Percentiles rank a stretch among this genome's conserved stretches.
These are phyloP conservation scores for Calyptomena viridis DNA, from an alignment of 2,113 vertebrate genomes.

Conservation along the genomic window DNA sequence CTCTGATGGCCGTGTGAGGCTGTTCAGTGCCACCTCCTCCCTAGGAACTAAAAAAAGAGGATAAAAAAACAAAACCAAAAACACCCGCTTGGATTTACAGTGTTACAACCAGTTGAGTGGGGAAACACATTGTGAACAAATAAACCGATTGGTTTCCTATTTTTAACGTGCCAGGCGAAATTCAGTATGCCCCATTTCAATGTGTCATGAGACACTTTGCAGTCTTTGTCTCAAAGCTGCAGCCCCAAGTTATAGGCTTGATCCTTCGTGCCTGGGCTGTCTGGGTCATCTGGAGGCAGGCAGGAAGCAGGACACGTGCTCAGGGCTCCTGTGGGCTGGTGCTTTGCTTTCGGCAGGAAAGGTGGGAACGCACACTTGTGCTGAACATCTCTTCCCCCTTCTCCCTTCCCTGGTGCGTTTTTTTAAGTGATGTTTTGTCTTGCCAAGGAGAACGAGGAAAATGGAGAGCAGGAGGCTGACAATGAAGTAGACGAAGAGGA, in stretches of 20 bases:
- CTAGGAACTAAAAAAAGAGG: not conserved
- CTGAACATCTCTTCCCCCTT: constrained; percentile 23
- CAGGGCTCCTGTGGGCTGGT: not conserved
- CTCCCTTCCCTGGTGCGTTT: constrained; percentile 7
- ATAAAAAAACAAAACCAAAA: not conserved
- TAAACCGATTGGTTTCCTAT: not conserved
- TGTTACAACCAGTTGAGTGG: not conserved
- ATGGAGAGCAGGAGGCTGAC: constrained; percentile 79
- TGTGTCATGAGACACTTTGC: not conserved
- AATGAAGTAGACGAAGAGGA: constrained; percentile 83
- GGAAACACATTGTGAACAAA: not conserved
- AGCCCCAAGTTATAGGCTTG: not conserved
- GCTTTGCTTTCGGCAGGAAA: constrained; percentile 1
- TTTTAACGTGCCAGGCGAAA: not conserved
- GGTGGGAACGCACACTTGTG: not conserved
- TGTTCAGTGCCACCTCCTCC: not conserved
- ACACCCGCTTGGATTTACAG: not conserved
- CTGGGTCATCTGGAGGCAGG: not conserved
- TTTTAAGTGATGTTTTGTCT: constrained; percentile 66
- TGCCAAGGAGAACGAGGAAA: constrained; percentile 79
- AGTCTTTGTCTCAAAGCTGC: not conserved
- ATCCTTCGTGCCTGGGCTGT: not conserved
- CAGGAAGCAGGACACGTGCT: rapidly evolving
- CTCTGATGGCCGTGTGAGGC: rapidly evolving
- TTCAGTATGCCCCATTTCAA: not conserved